phyloP scores from a whole-genome alignment of 2,113 vertebrate genomes.

The Myiopsitta monachus region DNA sequence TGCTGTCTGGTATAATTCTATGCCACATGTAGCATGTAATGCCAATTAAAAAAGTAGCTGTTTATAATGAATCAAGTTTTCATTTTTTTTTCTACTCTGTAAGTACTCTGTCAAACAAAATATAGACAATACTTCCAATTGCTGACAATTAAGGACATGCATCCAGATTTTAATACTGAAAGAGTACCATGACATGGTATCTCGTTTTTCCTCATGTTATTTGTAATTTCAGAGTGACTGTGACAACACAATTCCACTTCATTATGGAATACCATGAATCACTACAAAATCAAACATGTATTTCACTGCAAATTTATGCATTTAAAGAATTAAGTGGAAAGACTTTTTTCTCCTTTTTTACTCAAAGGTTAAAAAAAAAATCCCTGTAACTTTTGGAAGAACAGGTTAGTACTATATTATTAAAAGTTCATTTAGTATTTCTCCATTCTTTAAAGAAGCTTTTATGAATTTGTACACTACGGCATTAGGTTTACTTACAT shows the following conservation, averaged over 20 bases:
- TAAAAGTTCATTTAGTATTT: background rate
- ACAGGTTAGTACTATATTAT: background rate
- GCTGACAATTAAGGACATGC: background rate
- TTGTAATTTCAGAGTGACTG: background rate
- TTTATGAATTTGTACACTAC: background rate
- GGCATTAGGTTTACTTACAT: slow-evolving; percentile 69
- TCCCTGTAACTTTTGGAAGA: background rate
- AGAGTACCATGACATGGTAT: background rate
- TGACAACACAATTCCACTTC: background rate
- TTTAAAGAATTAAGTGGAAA: background rate
- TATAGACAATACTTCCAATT: background rate
- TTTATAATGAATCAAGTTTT: background rate
- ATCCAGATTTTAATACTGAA: background rate
- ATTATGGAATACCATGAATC: background rate
- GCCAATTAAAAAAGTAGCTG: background rate
- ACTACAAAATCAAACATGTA: background rate
- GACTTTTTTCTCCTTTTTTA: background rate
- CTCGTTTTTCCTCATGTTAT: background rate
- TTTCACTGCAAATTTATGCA: background rate
- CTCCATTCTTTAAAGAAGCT: background rate
- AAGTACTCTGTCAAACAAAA: background rate
- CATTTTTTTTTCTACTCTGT: background rate
- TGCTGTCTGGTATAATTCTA: background rate
- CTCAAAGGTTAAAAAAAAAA: background rate
- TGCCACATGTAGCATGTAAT: background rate